A percentile compares a stretch with the other conserved stretches of the same genome.
These are phyloP conservation scores for Solenodon paradoxus DNA, from an alignment of 2,113 vertebrate genomes.

Conservation along the genomic window DNA sequence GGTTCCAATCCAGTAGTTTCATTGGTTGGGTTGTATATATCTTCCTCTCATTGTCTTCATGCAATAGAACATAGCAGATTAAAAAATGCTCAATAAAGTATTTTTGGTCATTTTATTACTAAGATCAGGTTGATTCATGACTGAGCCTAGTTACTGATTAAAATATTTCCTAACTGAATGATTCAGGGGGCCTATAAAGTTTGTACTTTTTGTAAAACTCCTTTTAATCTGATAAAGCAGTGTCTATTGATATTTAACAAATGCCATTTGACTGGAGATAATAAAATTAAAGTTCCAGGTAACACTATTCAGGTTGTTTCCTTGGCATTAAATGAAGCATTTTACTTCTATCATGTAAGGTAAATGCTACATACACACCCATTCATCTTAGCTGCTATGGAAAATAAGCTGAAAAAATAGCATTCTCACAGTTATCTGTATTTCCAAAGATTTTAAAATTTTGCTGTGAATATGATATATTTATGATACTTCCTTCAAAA, in stretches of 20 bases:
- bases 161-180: neutral
- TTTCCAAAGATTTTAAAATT: conserved; percentile 17
- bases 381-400: neutral
- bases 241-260: conserved; percentile 7
- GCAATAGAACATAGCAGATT: neutral
- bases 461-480: neutral
- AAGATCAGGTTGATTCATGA: neutral
- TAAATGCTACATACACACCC: neutral
- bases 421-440: neutral
- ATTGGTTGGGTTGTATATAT: neutral
- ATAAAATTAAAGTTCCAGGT: conserved; percentile 9
- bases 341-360: neutral
- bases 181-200: neutral
- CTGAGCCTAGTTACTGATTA: conserved; percentile 2
- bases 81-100: neutral
- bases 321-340: neutral
- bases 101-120: conserved; percentile 15
- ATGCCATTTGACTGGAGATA: neutral
- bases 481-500: neutral
- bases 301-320: neutral
- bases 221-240: conserved; percentile 41
- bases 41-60: neutral
- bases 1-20: neutral
- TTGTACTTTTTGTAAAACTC: neutral
- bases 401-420: conserved; percentile 1